Evolutionary conservation across 2,888 invertebrate species (phyloP).

Genomic region (Troides helena): DNA sequence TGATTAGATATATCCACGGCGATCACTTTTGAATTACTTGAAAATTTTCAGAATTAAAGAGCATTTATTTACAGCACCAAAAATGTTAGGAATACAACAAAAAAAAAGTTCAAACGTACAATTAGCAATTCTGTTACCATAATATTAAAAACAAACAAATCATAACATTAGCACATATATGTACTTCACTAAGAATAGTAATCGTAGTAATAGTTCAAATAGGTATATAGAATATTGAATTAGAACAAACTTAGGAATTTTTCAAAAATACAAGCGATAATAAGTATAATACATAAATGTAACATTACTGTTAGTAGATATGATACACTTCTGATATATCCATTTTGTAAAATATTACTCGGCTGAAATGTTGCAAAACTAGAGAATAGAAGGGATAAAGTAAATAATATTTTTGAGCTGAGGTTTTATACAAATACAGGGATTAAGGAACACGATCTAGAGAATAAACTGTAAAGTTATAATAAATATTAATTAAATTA

Average conservation of each 20-base stretch:
- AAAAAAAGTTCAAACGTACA: slow-evolving; percentile 1
- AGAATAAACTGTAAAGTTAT: no score
- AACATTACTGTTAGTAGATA: not conserved
- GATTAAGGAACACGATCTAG: no score
- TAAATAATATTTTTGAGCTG: no score
- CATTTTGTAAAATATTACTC: no score
- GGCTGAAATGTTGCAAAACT: no score
- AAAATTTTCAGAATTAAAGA: slow-evolving; percentile 16
- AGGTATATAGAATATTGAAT: not conserved
- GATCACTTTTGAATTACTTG: not conserved
- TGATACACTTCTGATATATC: no score
- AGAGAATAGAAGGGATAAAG: no score
- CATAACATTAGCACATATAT: not conserved
- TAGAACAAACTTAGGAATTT: not conserved
- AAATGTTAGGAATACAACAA: slow-evolving; percentile 17
- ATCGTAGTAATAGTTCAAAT: not conserved
- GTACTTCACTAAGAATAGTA: not conserved
- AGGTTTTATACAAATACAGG: no score
- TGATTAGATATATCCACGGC: not conserved
- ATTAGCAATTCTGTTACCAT: slow-evolving; percentile 2
- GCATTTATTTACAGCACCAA: slow-evolving; percentile 24
- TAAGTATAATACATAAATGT: not conserved
- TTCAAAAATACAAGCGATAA: not conserved
- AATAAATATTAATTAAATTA: no score
- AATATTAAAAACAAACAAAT: not conserved